Base-by-base conservation (phyloP, 1,140 invertebrate genomes). In the Planococcus citri region DNA sequence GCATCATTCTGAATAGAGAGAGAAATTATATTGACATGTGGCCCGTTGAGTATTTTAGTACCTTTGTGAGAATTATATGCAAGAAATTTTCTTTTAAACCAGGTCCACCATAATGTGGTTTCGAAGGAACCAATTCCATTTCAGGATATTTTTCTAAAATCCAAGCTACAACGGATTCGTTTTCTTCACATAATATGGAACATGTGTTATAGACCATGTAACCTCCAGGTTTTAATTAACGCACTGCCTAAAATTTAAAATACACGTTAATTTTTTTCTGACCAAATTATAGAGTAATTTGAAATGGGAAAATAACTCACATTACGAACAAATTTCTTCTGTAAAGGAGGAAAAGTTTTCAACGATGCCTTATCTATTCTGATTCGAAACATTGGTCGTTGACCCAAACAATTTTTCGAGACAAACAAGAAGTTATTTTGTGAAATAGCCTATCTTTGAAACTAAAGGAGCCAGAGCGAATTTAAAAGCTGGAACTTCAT, bases 181-280 rank as follows among this genome's bases (percentile, higher is more conserved):
- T 95, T 80, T 95, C 93, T 21, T 85, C 85, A 69, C 86, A 73
- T 1, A 87, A 88, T 57, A 93, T 82, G 21, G 91, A 92, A 77
- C 92, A 95, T 21, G 92, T 95, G 77, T 91, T 94, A 75, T 95
- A 95, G 0, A 94, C 87, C 60, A 95, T 77, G 57, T 76, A 80
- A 2, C 92, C 92, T 68, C 83, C 83, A 29, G 79, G 75, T 82
- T 88, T 90, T 33, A 95, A 75, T 27, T 94, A 77, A 72, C 83
- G 75, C 0, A 90, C 85, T 69, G 90, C 91, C 88, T 91, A 75
- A 71, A 79, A 37, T 29, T 38, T 71, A 51, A 51, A 21, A 67
- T 51, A 27, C 71, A 64, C 60, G 37, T 29, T 70, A 57, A 58
- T 37, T 70, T 67, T 67, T 29, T 58, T 57, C 57, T 12, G 22